Conservation (phyloP, 2,888 invertebrate species). For the Tetranychus piercei region DNA sequence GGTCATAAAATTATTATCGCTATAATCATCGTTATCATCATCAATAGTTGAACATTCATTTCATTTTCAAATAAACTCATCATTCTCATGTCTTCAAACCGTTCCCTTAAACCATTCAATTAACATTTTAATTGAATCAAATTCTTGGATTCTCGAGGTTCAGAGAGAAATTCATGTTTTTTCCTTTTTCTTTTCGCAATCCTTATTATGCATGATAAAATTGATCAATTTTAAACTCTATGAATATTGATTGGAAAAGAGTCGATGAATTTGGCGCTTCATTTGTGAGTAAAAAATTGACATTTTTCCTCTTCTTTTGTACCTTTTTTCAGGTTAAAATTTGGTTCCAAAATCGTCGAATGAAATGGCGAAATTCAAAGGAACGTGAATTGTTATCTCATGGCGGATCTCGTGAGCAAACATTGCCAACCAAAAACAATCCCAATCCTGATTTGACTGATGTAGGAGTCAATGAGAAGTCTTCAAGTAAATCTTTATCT, state of each 20-base stretch:
- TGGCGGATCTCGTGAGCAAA: conserved; percentile 83
- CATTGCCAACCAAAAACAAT: conserved; percentile 86
- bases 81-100: too few relatives aligned
- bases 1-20: background rate
- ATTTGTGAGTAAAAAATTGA: too few relatives aligned
- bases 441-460: conserved; percentile 86
- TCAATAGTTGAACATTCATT: background rate
- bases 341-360: conserved; percentile 27
- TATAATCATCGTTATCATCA: too few relatives aligned
- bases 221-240: too few relatives aligned
- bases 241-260: too few relatives aligned
- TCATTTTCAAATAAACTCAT: background rate
- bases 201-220: too few relatives aligned
- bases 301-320: background rate
- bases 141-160: too few relatives aligned
- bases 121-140: too few relatives aligned
- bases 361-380: conserved; percentile 58
- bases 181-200: too few relatives aligned
- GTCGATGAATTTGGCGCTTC: too few relatives aligned
- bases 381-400: conserved; percentile 79
- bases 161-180: too few relatives aligned
- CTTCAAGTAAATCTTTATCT: background rate
- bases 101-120: too few relatives aligned
- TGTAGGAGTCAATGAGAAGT: conserved; percentile 25
- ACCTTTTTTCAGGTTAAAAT: conserved; percentile 25